Evolutionary conservation across 2,113 vertebrate genomes (phyloP), one percentile per base, ranked within the genome.

Genomic region (Climacteris rufus): DNA sequence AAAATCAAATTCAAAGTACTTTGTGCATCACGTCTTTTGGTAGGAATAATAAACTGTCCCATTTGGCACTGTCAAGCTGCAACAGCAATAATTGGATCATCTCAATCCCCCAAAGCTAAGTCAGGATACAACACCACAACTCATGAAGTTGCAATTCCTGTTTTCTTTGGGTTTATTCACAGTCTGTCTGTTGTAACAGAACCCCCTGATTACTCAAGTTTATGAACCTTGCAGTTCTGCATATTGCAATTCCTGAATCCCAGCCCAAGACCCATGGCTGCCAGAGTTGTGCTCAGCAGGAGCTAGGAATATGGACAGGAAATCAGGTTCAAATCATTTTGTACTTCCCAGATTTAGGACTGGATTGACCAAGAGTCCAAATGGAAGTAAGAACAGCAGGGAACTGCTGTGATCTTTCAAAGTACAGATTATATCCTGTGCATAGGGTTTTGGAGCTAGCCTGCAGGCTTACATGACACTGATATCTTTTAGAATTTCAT

Each of bases 121-220:
- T 69, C 76, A 87, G 69, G 47, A 66, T 60, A 66, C 78, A 91
- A 17, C 81, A 63, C 31, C 78, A 47, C 40, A 90, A 63, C 49
- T 84, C 65, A n/a, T 31, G 56, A 87, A 94, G 78, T 9, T 94
- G 92, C 90, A 91, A 16, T 94, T 93, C 81, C 53, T 71, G 61
- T 75, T 96, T 95, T 71, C 83, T 84, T 84, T 75, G 52, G 35
- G 28, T 89, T 95, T 88, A 76, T 83, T 88, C 81, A 71, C 80
- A 70, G 42, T 61, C 80, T 50, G 54, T 81, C 61, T 91, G 56
- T 94, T 78, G 68, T 82, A 91, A 93, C 15, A 92, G 59, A 89
- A 74, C 56, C 71, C 77, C 53, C 60, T 4, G 10, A 78, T 87
- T 84, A 78, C 65, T 85, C 39, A 78, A 52, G 56, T 71, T 87